These are phyloP conservation scores for Biston stratarius DNA, from an alignment of 2,888 invertebrate species.

Conservation along the genomic window DNA sequence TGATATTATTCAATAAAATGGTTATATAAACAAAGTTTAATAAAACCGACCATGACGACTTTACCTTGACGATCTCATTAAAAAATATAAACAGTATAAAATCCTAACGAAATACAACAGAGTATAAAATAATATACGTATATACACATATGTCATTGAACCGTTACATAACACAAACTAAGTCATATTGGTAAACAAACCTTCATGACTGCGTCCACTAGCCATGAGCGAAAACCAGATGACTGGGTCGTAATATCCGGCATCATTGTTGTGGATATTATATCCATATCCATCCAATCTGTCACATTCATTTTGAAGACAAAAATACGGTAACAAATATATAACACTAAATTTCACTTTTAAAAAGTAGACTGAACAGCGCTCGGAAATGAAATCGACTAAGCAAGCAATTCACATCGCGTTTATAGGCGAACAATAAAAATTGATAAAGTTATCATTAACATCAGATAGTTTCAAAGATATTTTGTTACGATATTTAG, in stretches of 20 bases:
- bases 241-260: slow-evolving; percentile 55
- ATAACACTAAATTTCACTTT: slow-evolving; percentile 27
- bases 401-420: slow-evolving; percentile 47
- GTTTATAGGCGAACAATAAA: slow-evolving; percentile 48
- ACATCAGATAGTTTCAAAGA: slow-evolving; percentile 64
- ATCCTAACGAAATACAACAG: not conserved
- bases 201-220: slow-evolving; percentile 69
- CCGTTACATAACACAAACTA: slow-evolving; percentile 41
- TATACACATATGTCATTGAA: slow-evolving; percentile 38
- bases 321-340: slow-evolving; percentile 27
- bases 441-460: slow-evolving; percentile 63
- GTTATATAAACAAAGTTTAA: too few species aligned
- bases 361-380: slow-evolving; percentile 48
- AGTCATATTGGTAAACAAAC: slow-evolving; percentile 58
- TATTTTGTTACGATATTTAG: slow-evolving; percentile 42
- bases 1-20: too few species aligned
- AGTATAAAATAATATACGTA: not conserved
- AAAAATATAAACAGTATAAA: not conserved
- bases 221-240: slow-evolving; percentile 69
- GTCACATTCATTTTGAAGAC: slow-evolving; percentile 60
- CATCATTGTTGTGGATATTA: slow-evolving; percentile 47
- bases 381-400: slow-evolving; percentile 50
- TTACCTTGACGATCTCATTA: not conserved
- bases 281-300: slow-evolving; percentile 50
- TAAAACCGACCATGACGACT: not conserved